These are phyloP conservation scores for Tetraodon nigroviridis DNA, from an alignment of 2,113 vertebrate species.

Conservation along the genomic window DNA sequence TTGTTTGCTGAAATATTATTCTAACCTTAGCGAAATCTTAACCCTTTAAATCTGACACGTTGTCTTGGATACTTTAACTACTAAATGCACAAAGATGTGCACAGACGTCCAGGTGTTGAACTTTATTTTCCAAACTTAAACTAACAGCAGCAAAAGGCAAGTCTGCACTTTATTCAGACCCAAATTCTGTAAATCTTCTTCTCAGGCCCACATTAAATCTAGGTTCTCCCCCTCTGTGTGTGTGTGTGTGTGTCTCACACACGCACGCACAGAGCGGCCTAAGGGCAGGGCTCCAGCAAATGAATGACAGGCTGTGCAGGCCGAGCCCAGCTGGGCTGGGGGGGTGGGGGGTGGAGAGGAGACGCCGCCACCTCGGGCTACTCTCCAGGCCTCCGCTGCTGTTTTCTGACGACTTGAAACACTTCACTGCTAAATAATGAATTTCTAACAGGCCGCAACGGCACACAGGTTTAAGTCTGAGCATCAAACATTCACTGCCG, in stretches of 20 bases:
- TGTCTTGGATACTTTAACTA: no score
- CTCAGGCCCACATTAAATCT: constrained; percentile 53
- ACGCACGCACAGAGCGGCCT: constrained; percentile 51
- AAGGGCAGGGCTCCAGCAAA: constrained; percentile 61
- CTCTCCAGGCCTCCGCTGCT: constrained; percentile 72
- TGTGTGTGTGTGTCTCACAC: constrained; percentile 8
- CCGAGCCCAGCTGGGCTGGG: constrained; percentile 69
- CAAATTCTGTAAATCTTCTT: constrained; percentile 3
- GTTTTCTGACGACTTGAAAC: constrained; percentile 79
- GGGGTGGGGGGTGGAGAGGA: constrained; percentile 54
- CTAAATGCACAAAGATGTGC: no score
- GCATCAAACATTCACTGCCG: constrained; percentile 61
- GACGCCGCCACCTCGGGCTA: constrained; percentile 70
- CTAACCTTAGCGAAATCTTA: background rate
- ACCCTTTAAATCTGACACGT: background rate
- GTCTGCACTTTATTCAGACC: background rate
- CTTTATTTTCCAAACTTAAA: no score
- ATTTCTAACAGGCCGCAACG: constrained; percentile 67
- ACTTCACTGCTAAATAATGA: constrained; percentile 80
- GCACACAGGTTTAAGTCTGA: constrained; percentile 59
- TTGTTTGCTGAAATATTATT: no score
- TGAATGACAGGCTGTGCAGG: constrained; percentile 72
- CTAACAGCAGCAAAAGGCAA: background rate
- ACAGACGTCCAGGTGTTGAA: no score
- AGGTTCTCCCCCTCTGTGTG: constrained; percentile 16